A percentile compares a stretch with the other conserved stretches of the same genome.
Conservation (phyloP, 1,140 invertebrate genomes). For the Zaprionus vittiger region DNA sequence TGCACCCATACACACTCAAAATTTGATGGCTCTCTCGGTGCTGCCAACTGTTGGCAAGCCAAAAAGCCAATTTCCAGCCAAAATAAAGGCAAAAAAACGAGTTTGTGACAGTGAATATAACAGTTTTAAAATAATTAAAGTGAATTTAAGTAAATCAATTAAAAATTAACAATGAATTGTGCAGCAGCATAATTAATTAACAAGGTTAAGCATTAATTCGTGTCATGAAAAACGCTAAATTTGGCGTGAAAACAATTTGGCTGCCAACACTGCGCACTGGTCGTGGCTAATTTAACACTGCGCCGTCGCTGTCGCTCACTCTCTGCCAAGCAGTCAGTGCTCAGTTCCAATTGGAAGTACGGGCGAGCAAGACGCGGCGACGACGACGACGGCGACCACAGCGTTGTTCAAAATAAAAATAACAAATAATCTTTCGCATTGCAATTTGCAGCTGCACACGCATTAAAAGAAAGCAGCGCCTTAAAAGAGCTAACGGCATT, state of each 20-base stretch:
- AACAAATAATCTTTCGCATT: constrained; percentile 42
- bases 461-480: constrained; percentile 40
- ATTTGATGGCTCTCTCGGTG: constrained; percentile 21
- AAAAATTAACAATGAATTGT: not conserved
- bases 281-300: constrained; percentile 45
- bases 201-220: not conserved
- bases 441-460: constrained; percentile 30
- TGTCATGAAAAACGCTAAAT: constrained; percentile 7
- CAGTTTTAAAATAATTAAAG: not conserved
- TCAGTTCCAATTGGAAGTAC: constrained; percentile 67
- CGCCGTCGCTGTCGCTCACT: constrained; percentile 61
- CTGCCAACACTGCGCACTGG: constrained; percentile 27
- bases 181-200: not conserved
- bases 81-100: not conserved
- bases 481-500: constrained; percentile 21
- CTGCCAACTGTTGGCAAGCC: constrained; percentile 16
- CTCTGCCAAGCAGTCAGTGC: constrained; percentile 29
- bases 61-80: not conserved
- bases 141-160: not conserved
- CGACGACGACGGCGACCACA: constrained; percentile 25
- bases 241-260: constrained; percentile 20
- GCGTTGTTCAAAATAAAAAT: constrained; percentile 47
- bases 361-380: constrained; percentile 55
- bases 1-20: constrained; percentile 16
- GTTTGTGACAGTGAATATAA: not conserved